Evolutionary conservation across 2,888 invertebrate species (phyloP), one percentile per base, ranked within the genome.

Genomic region (Didymodactylos carnosus): DNA sequence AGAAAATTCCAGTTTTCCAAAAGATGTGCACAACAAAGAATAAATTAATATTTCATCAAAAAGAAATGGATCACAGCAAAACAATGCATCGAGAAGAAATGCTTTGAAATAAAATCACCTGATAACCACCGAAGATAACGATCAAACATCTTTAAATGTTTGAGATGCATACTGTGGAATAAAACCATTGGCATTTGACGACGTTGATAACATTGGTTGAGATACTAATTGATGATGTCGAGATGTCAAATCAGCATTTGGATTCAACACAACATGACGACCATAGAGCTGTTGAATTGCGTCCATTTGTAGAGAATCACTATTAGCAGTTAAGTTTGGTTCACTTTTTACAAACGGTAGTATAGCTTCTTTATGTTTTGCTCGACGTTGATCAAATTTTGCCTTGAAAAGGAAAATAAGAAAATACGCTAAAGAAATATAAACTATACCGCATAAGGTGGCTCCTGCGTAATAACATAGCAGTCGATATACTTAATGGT

Each of bases 341-440:
- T 79, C 78, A 76, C 80, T 80, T 29, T 78, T 77, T 25, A 80
- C 78, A 74, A 84, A 84, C 4, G 88, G 89, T 76, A 89, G 82
- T 35, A 87, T 77, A 43, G 86, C 82, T 78, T 85, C 83, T 77
- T 85, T 84, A 71, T 85, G 85, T 71, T 86, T 84, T 10, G 82
- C 83, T 75, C 84, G 81, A 78, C 86, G 86, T 51, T 89, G 87
- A 79, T 89, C 87, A 78, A 88, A 89, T 81, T 89, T 89, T 2
- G 89, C 89, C 88, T 88, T 7, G 19, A 51, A 51, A 76, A 70
- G 75, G 76, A 43, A 10, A 70, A 35, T 10, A 51, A 40, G 35
- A 51, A 53, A 39, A 11, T 73, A 13, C 39, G 1, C 19, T 29
- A 10, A 8, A 13, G 16, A n/a, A 27, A 0, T 39, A 29, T 3